These are phyloP conservation scores for Neoarius graeffei DNA, from an alignment of 2,113 vertebrate species.

Conservation along the genomic window DNA sequence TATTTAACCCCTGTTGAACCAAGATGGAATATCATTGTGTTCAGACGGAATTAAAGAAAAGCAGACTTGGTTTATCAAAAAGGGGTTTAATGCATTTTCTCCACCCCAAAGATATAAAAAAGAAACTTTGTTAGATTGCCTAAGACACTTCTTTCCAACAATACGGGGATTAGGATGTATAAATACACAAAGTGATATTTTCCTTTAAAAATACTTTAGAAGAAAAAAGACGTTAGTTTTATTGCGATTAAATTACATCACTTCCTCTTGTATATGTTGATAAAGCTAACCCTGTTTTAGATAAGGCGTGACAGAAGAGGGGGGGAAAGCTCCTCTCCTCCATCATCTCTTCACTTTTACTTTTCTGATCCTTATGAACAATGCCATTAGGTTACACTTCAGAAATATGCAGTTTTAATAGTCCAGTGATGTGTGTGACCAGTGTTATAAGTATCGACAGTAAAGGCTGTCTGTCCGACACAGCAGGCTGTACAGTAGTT, in stretches of 20 bases:
- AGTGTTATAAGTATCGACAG: conserved; percentile 12
- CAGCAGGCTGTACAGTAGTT: conserved; percentile 17
- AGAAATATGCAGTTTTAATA: conserved; percentile 22
- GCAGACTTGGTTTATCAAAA: conserved; percentile 60
- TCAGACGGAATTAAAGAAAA: conserved; percentile 49
- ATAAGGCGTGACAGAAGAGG: conserved; percentile 60
- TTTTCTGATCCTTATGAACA: conserved; percentile 19
- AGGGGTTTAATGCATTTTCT: conserved; percentile 68
- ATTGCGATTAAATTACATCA: conserved; percentile 58
- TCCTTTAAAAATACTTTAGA: conserved; percentile 58
- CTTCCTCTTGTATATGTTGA: conserved; percentile 44
- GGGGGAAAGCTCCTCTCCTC: neutral
- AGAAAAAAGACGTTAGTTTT: conserved; percentile 62
- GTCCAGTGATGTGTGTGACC: conserved; percentile 9
- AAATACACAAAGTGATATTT: conserved; percentile 65
- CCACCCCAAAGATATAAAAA: conserved; percentile 62
- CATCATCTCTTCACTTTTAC: conserved; percentile 14
- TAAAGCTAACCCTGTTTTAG: conserved; percentile 22
- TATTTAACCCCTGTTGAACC: neutral
- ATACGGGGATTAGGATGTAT: conserved; percentile 70
- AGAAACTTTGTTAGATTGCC: conserved; percentile 63
- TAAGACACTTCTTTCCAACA: conserved; percentile 62
- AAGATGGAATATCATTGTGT: neutral
- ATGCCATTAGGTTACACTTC: conserved; percentile 41
- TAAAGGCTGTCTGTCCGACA: conserved; percentile 32